These are phyloP conservation scores for Pterophyllum scalare DNA, from an alignment of 2,113 vertebrate species.

Conservation along the genomic window DNA sequence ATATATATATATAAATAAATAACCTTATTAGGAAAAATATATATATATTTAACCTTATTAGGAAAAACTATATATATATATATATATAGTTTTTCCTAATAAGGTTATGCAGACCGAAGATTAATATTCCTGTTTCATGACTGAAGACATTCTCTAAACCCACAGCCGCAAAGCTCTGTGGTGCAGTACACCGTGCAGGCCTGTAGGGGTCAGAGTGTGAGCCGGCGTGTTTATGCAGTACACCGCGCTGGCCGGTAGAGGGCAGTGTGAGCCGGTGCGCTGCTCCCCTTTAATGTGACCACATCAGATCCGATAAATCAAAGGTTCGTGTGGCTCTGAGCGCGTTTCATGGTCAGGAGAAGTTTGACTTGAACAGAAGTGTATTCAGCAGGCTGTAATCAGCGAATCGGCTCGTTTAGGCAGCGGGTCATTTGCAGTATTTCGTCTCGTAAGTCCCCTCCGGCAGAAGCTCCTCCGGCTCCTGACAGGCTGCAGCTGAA, in stretches of 20 bases:
- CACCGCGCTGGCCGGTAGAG: neutral
- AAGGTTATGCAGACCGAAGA: too few species aligned
- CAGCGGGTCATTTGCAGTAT: neutral
- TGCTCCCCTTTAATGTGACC: neutral
- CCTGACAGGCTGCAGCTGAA: constrained; percentile 3
- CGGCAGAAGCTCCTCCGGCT: neutral
- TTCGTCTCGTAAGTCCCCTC: neutral
- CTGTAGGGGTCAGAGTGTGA: neutral
- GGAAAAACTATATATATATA: too few species aligned
- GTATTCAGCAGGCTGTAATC: fast-evolving
- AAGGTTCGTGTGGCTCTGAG: neutral
- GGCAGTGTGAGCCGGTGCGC: neutral
- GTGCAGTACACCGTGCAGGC: neutral
- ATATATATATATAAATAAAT: too few species aligned
- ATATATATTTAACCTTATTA: too few species aligned
- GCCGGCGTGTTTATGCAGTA: neutral
- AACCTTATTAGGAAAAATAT: too few species aligned
- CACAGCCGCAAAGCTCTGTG: too few species aligned
- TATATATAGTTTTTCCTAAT: too few species aligned
- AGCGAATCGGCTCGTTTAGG: neutral
- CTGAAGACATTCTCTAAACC: too few species aligned
- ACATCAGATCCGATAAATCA: neutral
- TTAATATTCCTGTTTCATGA: too few species aligned
- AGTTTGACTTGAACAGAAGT: neutral
- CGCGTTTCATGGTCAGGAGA: neutral